Evolutionary conservation across 1,140 invertebrate genomes (phyloP).

Genomic region (Odontomachus brunneus): DNA sequence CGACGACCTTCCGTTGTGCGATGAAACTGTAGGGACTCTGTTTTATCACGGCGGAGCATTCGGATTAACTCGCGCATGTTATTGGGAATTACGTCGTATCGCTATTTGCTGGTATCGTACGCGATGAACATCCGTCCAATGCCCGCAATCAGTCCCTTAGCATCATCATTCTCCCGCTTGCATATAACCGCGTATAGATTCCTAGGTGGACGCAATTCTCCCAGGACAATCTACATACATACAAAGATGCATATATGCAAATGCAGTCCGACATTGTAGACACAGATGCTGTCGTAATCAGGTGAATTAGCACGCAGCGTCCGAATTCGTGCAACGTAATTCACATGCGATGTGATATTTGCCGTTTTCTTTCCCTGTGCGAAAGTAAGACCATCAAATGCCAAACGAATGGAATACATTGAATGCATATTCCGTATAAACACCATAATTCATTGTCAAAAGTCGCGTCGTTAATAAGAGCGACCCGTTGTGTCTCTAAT

Average conservation of each 20-base stretch:
- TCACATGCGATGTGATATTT: background rate
- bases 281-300: slow-evolving; percentile 46
- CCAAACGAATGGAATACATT: background rate
- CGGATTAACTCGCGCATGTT: slow-evolving; percentile 9
- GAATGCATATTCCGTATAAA: background rate
- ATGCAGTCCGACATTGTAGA: slow-evolving; percentile 41
- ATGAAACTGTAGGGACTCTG: background rate
- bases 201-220: slow-evolving; percentile 51
- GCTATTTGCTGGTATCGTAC: background rate
- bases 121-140: slow-evolving; percentile 4
- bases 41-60: background rate
- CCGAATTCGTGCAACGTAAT: slow-evolving; percentile 8
- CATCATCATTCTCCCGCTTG: slow-evolving; percentile 48
- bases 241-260: slow-evolving; percentile 56
- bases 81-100: background rate
- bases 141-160: slow-evolving; percentile 39
- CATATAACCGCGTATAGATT: slow-evolving; percentile 35
- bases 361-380: background rate
- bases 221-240: slow-evolving; percentile 49
- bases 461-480: too few relatives aligned
- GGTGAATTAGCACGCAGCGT: slow-evolving; percentile 35
- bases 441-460: too few relatives aligned
- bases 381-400: slow-evolving; percentile 11
- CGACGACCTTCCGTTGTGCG: background rate
- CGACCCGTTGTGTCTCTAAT: too few relatives aligned